phyloP scores from a whole-genome alignment of 2,888 invertebrate genomes.

The Saturnia pavonia region DNA sequence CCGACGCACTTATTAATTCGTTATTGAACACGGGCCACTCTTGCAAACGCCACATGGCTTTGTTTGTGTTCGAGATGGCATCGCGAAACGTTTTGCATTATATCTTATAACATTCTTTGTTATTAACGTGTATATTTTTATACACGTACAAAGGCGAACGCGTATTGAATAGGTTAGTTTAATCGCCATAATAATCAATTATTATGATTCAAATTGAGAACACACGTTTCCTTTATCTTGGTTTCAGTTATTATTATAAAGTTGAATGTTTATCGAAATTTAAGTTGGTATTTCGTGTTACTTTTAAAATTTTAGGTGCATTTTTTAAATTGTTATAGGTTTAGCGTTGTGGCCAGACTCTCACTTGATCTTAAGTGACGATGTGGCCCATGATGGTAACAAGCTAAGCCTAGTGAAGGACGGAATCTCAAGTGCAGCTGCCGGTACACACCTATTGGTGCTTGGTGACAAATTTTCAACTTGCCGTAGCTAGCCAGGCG shows the following conservation, averaged over 20 bases:
- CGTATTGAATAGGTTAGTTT: neutral
- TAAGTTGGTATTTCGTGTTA: constrained; percentile 47
- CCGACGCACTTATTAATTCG: constrained; percentile 36
- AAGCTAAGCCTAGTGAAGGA: no score
- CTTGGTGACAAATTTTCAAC: no score
- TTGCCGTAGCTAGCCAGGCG: no score
- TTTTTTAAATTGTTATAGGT: no score
- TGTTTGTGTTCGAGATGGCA: constrained; percentile 49
- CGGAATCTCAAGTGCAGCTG: no score
- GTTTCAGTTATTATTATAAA: neutral
- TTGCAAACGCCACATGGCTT: constrained; percentile 54
- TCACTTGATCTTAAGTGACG: no score
- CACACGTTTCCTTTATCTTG: neutral
- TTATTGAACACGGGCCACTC: constrained; percentile 28
- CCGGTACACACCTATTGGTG: no score
- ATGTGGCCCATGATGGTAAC: no score
- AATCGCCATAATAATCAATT: constrained; percentile 16
- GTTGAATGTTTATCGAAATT: constrained; percentile 32
- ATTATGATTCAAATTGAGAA: constrained; percentile 3
- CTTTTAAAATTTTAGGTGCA: constrained; percentile 48
- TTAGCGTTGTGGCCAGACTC: no score
- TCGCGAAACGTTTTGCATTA: constrained; percentile 44
- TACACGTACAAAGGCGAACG: neutral
- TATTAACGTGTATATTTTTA: constrained; percentile 5
- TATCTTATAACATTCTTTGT: constrained; percentile 35